Conservation (phyloP, 2,797 vertebrate species). For the Pelochelys cantorii region DNA sequence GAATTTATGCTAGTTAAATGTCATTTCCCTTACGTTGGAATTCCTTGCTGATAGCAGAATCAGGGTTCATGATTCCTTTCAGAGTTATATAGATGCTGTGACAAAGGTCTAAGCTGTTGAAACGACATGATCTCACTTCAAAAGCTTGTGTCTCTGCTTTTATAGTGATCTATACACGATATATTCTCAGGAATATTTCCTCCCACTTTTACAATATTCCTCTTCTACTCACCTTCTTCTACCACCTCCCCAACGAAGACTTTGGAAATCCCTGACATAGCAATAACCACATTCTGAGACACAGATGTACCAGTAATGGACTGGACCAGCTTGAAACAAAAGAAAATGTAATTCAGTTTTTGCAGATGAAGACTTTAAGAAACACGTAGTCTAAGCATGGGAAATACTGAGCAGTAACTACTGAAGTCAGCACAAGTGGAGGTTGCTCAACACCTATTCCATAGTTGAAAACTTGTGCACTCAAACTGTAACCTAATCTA, state of each 20-base stretch:
- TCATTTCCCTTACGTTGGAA: neutral
- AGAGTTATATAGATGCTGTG: neutral
- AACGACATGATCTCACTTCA: neutral
- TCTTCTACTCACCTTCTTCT: conserved; percentile 90
- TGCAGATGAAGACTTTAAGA: neutral
- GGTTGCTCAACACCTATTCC: neutral
- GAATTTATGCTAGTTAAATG: neutral
- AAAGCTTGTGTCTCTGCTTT: neutral
- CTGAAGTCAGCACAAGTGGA: rapidly evolving
- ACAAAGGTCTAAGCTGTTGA: neutral
- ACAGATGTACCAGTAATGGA: conserved; percentile 98
- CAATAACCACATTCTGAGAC: conserved; percentile 99
- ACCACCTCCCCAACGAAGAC: conserved; percentile 93
- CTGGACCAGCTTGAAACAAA: conserved; percentile 89
- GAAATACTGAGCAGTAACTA: neutral
- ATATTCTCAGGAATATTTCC: rapidly evolving
- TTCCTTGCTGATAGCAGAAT: neutral
- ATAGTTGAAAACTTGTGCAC: neutral
- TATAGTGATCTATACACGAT: neutral
- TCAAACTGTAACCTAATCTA: neutral
- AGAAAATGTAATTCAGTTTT: neutral
- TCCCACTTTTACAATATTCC: neutral
- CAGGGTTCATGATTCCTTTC: neutral
- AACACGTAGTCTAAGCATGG: neutral
- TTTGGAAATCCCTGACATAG: conserved; percentile 98